Percentiles rank a stretch among this genome's conserved stretches.
Evolutionary conservation across 2,113 vertebrate genomes (phyloP).

Genomic region (Phalacrocorax pelagicus): DNA sequence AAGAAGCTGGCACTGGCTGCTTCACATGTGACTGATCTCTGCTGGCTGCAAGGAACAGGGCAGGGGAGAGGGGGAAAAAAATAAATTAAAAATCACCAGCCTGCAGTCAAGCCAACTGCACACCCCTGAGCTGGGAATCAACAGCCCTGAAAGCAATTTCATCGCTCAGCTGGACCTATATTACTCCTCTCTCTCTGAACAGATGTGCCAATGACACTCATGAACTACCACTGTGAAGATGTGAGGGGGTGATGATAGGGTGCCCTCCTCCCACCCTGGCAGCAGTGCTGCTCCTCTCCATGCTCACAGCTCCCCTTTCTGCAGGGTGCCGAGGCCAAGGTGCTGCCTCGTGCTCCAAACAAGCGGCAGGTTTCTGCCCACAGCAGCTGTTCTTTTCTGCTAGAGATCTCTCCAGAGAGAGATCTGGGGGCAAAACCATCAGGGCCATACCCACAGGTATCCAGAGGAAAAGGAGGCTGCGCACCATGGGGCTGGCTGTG

Average conservation of each 20-base stretch:
- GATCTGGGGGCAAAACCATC: not conserved
- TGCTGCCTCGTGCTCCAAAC: not conserved
- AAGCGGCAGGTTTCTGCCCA: not conserved
- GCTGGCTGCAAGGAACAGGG: not conserved
- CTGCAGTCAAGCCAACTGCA: not conserved
- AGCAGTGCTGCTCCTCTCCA: not conserved
- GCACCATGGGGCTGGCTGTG: not conserved
- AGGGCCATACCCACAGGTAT: not conserved
- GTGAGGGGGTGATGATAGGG: not conserved
- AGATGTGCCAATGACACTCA: slow-evolving; percentile 32
- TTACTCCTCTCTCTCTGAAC: not conserved
- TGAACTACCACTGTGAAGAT: not conserved
- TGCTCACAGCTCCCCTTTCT: not conserved
- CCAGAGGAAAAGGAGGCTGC: not conserved
- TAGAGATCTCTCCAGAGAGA: not conserved
- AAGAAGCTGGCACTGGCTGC: not conserved
- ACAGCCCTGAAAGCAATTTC: slow-evolving; percentile 50
- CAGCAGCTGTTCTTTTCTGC: not conserved
- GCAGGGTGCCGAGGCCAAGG: not conserved
- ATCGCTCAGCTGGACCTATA: slow-evolving; percentile 29
- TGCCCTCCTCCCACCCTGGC: not conserved
- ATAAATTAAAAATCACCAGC: not conserved
- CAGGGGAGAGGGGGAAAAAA: not conserved
- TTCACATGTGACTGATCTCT: not conserved
- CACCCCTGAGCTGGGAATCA: not conserved